Percentiles rank a stretch among this genome's conserved stretches.
Conservation (phyloP, 2,797 vertebrate genomes). For the Glyptemys insculpta region DNA sequence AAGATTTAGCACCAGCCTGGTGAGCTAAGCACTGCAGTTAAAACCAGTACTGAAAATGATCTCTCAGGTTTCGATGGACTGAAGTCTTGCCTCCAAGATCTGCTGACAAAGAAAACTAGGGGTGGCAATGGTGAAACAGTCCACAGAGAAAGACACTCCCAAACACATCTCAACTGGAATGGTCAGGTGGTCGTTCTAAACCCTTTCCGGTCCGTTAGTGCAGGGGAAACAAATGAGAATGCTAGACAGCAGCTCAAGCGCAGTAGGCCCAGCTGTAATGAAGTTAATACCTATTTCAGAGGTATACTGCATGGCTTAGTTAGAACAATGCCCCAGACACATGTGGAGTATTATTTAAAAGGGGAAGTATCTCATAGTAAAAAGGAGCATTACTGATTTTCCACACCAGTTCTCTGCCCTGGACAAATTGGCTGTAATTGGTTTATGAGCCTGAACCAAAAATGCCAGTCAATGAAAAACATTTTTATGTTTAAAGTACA, state of each 20-base stretch:
- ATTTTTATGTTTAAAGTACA: not conserved
- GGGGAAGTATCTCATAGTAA: not conserved
- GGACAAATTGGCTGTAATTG: not conserved
- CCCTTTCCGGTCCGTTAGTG: not conserved
- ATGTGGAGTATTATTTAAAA: not conserved
- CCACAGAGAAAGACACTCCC: not conserved
- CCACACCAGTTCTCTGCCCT: not conserved
- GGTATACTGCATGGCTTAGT: accelerated
- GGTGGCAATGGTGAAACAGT: not conserved
- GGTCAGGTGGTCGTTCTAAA: not conserved
- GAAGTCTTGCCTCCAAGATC: not conserved
- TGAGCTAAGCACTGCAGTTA: not conserved
- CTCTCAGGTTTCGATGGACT: not conserved
- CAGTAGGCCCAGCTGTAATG: not conserved
- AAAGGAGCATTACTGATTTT: not conserved
- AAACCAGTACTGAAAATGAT: not conserved
- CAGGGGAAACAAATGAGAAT: not conserved
- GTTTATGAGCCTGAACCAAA: not conserved
- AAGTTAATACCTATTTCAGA: not conserved
- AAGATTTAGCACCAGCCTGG: not conserved
- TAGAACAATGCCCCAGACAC: accelerated
- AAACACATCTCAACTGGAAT: not conserved
- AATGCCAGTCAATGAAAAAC: not conserved
- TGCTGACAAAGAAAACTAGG: not conserved
- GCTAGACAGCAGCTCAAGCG: not conserved